These are phyloP conservation scores for Drosophila sturtevanti DNA, from an alignment of 1,140 invertebrate species.

Conservation along the genomic window DNA sequence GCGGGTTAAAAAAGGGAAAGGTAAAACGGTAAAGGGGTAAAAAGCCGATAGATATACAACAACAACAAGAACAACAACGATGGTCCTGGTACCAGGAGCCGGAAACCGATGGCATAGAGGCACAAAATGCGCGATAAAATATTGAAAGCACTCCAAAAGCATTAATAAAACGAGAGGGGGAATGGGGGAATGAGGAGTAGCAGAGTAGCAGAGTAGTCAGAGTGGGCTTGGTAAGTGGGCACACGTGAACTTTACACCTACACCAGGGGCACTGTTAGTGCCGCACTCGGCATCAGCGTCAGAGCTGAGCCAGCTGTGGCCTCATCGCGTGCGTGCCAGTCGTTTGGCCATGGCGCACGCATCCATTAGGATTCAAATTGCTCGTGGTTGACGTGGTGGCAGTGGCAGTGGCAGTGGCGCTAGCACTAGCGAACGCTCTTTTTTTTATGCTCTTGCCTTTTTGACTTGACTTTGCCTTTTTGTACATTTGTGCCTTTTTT, in stretches of 20 bases:
- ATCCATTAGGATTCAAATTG: conserved; percentile 81
- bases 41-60: conserved; percentile 47
- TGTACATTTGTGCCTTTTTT: conserved; percentile 14
- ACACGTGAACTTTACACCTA: conserved; percentile 79
- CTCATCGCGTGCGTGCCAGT: conserved; percentile 72
- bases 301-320: conserved; percentile 36
- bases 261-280: conserved; percentile 31
- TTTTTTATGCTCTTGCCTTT: conserved; percentile 72
- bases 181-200: neutral
- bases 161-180: conserved; percentile 67
- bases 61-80: neutral
- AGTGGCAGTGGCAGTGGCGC: conserved; percentile 21
- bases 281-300: neutral
- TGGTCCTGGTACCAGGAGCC: conserved; percentile 41
- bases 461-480: conserved; percentile 43
- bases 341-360: conserved; percentile 69
- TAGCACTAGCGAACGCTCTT: neutral
- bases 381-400: conserved; percentile 53
- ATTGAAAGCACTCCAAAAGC: conserved; percentile 80
- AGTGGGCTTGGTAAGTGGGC: conserved; percentile 68
- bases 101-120: conserved; percentile 45
- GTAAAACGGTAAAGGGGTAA: conserved; percentile 1
- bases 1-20: no score
- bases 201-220: neutral
- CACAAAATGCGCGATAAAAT: conserved; percentile 70